Percentiles rank a stretch among this genome's conserved stretches.
phyloP scores from a whole-genome alignment of 2,888 invertebrate genomes.

The Notocelia uddmanniana region DNA sequence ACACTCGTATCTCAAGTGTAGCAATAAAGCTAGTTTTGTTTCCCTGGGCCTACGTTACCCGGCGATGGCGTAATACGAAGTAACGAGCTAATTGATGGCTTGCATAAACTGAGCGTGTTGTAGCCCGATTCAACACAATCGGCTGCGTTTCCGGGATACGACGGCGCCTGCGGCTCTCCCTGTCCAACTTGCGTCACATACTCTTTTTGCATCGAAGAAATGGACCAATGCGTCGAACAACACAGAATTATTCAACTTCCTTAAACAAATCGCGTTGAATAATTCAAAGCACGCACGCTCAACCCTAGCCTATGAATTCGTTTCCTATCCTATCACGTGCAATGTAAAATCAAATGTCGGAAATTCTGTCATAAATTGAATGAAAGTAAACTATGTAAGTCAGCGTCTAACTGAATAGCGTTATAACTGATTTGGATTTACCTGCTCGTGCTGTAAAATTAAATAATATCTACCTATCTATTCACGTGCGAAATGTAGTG shows the following conservation, averaged over 20 bases:
- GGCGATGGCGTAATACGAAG: slow-evolving; percentile 74
- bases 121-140: slow-evolving; percentile 66
- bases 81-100: slow-evolving; percentile 79
- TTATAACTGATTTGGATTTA: slow-evolving; percentile 9
- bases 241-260: slow-evolving; percentile 33
- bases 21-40: slow-evolving; percentile 64
- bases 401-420: slow-evolving; percentile 21
- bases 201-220: slow-evolving; percentile 28
- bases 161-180: slow-evolving; percentile 52
- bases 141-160: slow-evolving; percentile 71
- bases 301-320: neutral
- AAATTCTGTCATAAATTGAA: slow-evolving; percentile 6
- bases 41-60: slow-evolving; percentile 62
- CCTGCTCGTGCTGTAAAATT: slow-evolving; percentile 16
- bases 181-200: slow-evolving; percentile 53
- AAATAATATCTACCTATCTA: neutral
- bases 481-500: neutral
- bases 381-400: neutral
- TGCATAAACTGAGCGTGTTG: slow-evolving; percentile 75
- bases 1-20: slow-evolving; percentile 66
- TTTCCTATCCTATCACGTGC: slow-evolving; percentile 18
- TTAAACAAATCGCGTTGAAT: slow-evolving; percentile 5
- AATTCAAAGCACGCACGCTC: slow-evolving; percentile 22
- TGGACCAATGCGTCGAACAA: slow-evolving; percentile 25
- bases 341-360: slow-evolving; percentile 5